Evolutionary conservation across 2,113 vertebrate genomes (phyloP), one percentile per base, ranked within the genome.

Genomic region (Agelaius tricolor): DNA sequence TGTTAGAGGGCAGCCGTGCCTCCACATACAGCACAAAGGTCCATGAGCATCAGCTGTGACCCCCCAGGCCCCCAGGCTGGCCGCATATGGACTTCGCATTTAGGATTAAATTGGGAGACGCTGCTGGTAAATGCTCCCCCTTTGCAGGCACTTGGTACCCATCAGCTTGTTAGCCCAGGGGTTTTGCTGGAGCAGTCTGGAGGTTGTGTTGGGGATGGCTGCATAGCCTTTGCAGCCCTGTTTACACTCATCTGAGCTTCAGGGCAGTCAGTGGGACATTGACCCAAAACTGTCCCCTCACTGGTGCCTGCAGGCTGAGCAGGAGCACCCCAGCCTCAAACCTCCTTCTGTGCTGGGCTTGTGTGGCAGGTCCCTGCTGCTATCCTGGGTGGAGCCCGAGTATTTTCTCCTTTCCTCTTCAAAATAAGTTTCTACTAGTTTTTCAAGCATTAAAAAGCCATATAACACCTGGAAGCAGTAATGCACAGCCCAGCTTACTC

Each of bases 351-450:
- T 0, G 1, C 23, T n/a, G 58, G 43, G 43, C 27, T 83, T 62
- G 13, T 57, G 57, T 0, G 0, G 23, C 21, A 4, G 1, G 12
- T 80, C 16, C 15, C 30, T 28, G 54, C 15, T 4, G 2, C 54
- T 77, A 0, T 68, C 30, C 58, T 17, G 35, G 12, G 13, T 31
- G 19, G 5, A 86, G 2, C 15, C 41, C 0, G 1, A 61, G n/a
- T 41, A 69, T 66, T 66, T 47, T 44, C 68, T 78, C 41, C 24
- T 44, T 87, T 81, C 59, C 46, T 77, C 14, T 21, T 62, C 51
- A 41, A 65, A 89, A 11, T 30, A 73, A 49, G 13, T 87, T 91
- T 69, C 41, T 41, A 37, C 13, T 24, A 31, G 24, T 28, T 89
- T 90, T 86, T n/a, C 4, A 8, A 84, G 33, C 15, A 8, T 37